Evolutionary conservation across 2,797 vertebrate genomes (phyloP), one percentile per base, ranked within the genome.

Genomic region (Sphenopsis melanotis): DNA sequence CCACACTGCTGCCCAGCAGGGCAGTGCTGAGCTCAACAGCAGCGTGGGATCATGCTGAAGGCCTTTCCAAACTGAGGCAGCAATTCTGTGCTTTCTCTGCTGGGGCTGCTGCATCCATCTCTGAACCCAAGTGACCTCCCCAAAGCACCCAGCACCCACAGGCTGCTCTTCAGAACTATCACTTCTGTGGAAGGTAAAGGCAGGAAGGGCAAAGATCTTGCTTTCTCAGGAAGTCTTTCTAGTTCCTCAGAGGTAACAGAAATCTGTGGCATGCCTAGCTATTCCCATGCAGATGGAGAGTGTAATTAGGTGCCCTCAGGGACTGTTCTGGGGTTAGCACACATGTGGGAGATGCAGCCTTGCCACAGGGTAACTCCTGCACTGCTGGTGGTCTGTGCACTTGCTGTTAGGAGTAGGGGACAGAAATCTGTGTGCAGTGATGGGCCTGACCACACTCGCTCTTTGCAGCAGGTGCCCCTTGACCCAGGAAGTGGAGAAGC

Each of bases 31-130:
- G 49, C 57, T 68, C 71, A 56, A 17, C 27, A 83, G 50, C 82
- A 78, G 23, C 0, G 1, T n/a, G 72, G 52, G 1, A 60, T 50
- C 42, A 29, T 1, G 0, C 55, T 18, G 9, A 65, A 78, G 29
- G 13, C 3, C 11, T 9, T 57, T 85, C 49, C 72, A 81, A 66
- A 65, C 15, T 49, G 30, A 78, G 65, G 42, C 26, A 65, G 70
- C n/a, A 84, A 44, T 74, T 71, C 81, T 26, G 52, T 23, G 8
- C 37, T 20, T 8, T 41, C 36, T 61, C 44, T 56, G 32, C 37
- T 32, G 60, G 32, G 42, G 44, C 41, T 86, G 44, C 65, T 9
- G 12, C 63, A 61, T n/a, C 3, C 4, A 46, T 12, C 42, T 83
- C 66, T 75, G 29, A 53, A 7, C 0, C 0, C 61, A 59, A 24